phyloP scores from a whole-genome alignment of 2,113 vertebrate species.

The Proterorhinus semilunaris region DNA sequence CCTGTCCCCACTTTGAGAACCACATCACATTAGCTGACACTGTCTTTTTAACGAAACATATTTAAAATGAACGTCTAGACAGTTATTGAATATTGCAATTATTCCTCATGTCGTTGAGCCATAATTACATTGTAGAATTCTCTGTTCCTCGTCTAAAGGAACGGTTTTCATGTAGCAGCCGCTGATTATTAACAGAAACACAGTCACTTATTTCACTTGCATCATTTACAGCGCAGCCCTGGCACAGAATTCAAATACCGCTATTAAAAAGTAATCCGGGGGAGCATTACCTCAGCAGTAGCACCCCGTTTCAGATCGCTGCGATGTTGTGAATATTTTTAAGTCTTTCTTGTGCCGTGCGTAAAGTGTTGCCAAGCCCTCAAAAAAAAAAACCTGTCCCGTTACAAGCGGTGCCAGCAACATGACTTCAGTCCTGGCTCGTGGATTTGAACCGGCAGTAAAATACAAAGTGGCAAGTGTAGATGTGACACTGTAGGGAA shows the following conservation, averaged over 20 bases:
- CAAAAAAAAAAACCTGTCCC: slow-evolving; percentile 31
- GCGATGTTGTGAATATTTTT: slow-evolving; percentile 61
- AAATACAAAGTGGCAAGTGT: slow-evolving; percentile 52
- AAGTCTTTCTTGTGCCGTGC: slow-evolving; percentile 51
- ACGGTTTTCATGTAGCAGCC: slow-evolving; percentile 39
- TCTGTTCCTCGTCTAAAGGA: slow-evolving; percentile 20
- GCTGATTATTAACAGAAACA: slow-evolving; percentile 42
- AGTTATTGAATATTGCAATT: no score
- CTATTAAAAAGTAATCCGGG: slow-evolving; percentile 64
- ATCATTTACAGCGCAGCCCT: slow-evolving; percentile 60
- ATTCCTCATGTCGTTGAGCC: no score
- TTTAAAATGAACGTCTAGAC: no score
- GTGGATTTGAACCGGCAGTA: slow-evolving; percentile 52
- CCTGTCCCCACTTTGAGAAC: no score
- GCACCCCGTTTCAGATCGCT: slow-evolving; percentile 53
- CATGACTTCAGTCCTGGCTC: slow-evolving; percentile 70
- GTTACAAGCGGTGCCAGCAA: slow-evolving; percentile 64
- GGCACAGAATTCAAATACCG: slow-evolving; percentile 39
- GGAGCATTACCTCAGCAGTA: slow-evolving; percentile 70
- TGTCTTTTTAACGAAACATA: neutral
- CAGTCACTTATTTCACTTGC: slow-evolving; percentile 31
- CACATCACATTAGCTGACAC: no score
- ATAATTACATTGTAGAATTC: slow-evolving; percentile 13
- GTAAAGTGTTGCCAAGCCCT: slow-evolving; percentile 50
- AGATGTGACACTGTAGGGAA: slow-evolving; percentile 48